phyloP scores from a whole-genome alignment of 2,113 vertebrate genomes.

The Tylochromis polylepis region DNA sequence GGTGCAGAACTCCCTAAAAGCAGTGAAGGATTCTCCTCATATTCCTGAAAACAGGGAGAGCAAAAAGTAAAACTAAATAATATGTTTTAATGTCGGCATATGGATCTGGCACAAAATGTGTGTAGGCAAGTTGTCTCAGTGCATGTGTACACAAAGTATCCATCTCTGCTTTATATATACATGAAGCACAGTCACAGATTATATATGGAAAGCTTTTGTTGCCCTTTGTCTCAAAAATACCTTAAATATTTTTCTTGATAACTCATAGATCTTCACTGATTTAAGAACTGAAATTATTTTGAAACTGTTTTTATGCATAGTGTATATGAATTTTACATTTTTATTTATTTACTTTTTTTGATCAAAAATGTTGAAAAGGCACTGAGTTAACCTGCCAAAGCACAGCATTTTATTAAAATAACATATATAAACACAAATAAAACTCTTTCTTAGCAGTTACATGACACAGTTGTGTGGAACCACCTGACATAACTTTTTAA shows the following conservation, averaged over 20 bases:
- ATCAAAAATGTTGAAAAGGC: too few relatives aligned
- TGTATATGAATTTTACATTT: too few relatives aligned
- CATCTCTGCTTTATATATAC: not conserved
- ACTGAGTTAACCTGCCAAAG: not conserved
- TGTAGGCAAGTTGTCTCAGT: not conserved
- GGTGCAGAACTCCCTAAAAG: conserved; percentile 66
- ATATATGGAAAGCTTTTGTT: not conserved
- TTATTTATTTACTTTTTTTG: too few relatives aligned
- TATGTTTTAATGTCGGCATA: not conserved
- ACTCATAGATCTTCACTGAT: too few relatives aligned
- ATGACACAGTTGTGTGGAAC: not conserved
- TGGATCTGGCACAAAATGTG: not conserved
- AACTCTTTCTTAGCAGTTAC: not conserved
- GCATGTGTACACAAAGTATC: not conserved
- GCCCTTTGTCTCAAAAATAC: not conserved
- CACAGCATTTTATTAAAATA: too few relatives aligned
- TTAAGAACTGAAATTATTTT: too few relatives aligned
- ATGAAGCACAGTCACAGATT: not conserved
- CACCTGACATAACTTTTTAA: not conserved
- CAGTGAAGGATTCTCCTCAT: conserved; percentile 45
- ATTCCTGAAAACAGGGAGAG: conserved; percentile 59
- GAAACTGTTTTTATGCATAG: too few relatives aligned
- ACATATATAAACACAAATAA: not conserved
- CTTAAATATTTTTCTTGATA: too few relatives aligned
- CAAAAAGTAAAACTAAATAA: not conserved